Conservation (phyloP, 30 jellyfish, hydroid and myxozoan species). For the Nemopilema nomurai region DNA sequence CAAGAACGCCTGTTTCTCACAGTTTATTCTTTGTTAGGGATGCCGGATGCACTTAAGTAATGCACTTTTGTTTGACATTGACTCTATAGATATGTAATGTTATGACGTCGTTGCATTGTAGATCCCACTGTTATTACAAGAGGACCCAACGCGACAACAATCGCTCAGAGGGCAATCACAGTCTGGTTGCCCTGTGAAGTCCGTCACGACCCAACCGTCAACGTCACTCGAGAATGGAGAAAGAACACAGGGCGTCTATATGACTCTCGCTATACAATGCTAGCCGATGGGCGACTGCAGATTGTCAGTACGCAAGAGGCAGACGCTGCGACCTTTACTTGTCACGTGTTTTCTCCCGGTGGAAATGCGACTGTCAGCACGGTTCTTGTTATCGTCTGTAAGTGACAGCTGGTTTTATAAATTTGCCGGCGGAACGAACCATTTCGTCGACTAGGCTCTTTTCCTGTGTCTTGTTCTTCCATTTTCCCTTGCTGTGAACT, state of each 20-base stretch:
- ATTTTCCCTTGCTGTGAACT: no score
- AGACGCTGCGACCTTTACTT: slow-evolving; percentile 80
- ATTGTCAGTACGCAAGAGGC: slow-evolving; percentile 63
- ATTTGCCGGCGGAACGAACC: no score
- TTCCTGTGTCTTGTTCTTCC: no score
- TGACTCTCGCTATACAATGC: slow-evolving; percentile 71
- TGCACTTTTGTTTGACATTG: neutral
- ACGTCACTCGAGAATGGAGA: slow-evolving; percentile 83
- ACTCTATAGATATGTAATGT: neutral
- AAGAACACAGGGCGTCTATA: slow-evolving; percentile 36
- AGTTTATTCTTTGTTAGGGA: no score
- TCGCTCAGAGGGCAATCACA: slow-evolving; percentile 67
- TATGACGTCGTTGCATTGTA: slow-evolving; percentile 2
- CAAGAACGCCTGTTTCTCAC: no score
- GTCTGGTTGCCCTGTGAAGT: slow-evolving; percentile 77
- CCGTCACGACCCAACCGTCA: slow-evolving; percentile 74
- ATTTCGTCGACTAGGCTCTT: no score
- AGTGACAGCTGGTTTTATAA: no score
- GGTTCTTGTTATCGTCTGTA: slow-evolving; percentile 51
- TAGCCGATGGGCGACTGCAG: slow-evolving; percentile 71
- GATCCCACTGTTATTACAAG: slow-evolving; percentile 69
- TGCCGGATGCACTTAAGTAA: no score
- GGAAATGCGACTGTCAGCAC: slow-evolving; percentile 80
- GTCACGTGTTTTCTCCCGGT: slow-evolving; percentile 80
- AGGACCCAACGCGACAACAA: slow-evolving; percentile 65